These are phyloP conservation scores for Troilus luridus DNA, from an alignment of 2,888 invertebrate species.

Conservation along the genomic window DNA sequence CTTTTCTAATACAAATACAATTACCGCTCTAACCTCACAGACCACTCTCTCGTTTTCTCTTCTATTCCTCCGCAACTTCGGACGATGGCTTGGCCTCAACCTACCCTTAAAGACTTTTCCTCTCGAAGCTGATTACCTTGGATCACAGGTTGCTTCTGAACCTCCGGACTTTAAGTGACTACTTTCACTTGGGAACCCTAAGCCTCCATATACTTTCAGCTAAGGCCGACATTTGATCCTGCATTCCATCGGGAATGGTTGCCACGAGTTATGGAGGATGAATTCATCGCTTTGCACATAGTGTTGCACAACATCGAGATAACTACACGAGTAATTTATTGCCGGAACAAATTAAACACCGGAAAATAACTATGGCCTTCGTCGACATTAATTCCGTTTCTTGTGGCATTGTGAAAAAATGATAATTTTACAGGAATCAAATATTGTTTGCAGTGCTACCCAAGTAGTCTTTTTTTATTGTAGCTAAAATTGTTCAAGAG, in stretches of 20 bases:
- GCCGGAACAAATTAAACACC: not conserved
- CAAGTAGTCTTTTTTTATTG: not conserved
- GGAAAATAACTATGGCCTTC: not conserved
- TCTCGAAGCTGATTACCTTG: not conserved
- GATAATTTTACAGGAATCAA: not conserved
- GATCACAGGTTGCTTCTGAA: not conserved
- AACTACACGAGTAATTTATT: not conserved
- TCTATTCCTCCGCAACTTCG: not conserved
- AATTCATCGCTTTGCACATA: not conserved
- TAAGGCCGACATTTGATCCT: not conserved
- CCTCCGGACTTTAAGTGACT: not conserved
- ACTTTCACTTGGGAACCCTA: not conserved
- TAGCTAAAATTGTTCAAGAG: too few relatives aligned
- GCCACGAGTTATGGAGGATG: not conserved
- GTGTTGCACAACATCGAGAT: not conserved
- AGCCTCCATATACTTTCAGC: not conserved
- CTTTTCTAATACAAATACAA: too few relatives aligned
- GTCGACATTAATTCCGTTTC: not conserved
- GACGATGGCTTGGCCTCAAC: not conserved
- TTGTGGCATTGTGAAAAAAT: not conserved
- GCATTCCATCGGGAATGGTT: not conserved
- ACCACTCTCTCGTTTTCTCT: not conserved
- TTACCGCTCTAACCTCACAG: not conserved
- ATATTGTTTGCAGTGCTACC: not conserved
- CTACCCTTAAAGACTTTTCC: not conserved